These are phyloP conservation scores for Drosophila parvula DNA, from an alignment of 1,140 invertebrate species.

Conservation along the genomic window DNA sequence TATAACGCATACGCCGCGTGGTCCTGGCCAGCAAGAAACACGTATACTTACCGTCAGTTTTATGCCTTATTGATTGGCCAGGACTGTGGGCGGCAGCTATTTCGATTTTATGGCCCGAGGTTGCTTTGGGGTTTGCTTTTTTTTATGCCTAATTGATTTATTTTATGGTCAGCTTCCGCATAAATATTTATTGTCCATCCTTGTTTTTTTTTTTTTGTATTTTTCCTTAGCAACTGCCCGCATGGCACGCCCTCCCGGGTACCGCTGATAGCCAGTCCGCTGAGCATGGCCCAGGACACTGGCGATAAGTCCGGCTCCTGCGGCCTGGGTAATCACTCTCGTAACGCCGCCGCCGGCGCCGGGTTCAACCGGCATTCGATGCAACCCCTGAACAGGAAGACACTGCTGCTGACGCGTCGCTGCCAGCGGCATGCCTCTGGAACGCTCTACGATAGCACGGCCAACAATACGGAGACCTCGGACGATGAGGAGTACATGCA, in stretches of 20 bases:
- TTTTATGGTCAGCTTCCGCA: slow-evolving; percentile 59
- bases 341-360: slow-evolving; percentile 55
- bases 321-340: slow-evolving; percentile 30
- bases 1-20: slow-evolving; percentile 45
- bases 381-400: slow-evolving; percentile 73
- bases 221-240: slow-evolving; percentile 85
- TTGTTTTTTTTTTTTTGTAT: slow-evolving; percentile 14
- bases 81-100: slow-evolving; percentile 22
- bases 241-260: slow-evolving; percentile 90
- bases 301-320: slow-evolving; percentile 34
- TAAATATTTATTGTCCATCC: slow-evolving; percentile 63
- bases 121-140: slow-evolving; percentile 44
- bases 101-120: slow-evolving; percentile 44
- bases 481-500: slow-evolving; percentile 77
- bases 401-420: slow-evolving; percentile 64
- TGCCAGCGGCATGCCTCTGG: slow-evolving; percentile 66
- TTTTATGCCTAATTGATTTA: slow-evolving; percentile 71
- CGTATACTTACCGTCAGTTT: slow-evolving; percentile 29
- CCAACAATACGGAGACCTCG: slow-evolving; percentile 70
- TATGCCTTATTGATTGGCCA: slow-evolving; percentile 70
- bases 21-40: background rate
- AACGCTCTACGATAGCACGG: slow-evolving; percentile 63
- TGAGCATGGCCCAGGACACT: slow-evolving; percentile 66
- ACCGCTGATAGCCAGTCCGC: slow-evolving; percentile 86
- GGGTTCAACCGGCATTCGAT: slow-evolving; percentile 72